Conservation (phyloP, 2,888 invertebrate genomes). For the Nymphalis c-album region DNA sequence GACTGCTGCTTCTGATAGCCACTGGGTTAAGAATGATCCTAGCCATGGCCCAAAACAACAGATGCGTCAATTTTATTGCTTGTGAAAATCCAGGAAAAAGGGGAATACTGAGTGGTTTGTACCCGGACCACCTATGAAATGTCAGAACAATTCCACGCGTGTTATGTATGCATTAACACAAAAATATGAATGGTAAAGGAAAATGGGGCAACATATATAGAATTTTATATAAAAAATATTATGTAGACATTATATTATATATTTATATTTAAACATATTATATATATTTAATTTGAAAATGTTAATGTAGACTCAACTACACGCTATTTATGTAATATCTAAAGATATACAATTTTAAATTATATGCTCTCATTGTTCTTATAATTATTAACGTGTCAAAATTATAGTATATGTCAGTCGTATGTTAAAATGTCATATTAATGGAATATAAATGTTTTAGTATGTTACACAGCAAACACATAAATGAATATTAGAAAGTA, state of each 20-base stretch:
- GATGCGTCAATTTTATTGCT: no score
- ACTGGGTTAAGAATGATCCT: no score
- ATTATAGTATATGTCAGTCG: not conserved
- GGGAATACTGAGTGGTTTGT: no score
- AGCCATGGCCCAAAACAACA: no score
- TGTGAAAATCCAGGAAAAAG: no score
- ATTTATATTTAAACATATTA: no score
- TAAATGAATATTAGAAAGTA: conserved; percentile 33
- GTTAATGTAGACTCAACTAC: not conserved
- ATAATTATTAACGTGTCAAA: not conserved
- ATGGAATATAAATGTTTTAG: conserved; percentile 30
- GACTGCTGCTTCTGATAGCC: no score
- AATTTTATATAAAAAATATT: not conserved
- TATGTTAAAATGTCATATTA: not conserved
- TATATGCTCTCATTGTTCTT: conserved; percentile 1
- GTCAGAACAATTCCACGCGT: no score
- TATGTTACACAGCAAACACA: conserved; percentile 35
- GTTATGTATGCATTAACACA: no score
- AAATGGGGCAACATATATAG: not conserved
- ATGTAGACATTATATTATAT: no score
- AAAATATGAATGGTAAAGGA: no score
- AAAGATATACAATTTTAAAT: not conserved
- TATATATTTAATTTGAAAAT: not conserved
- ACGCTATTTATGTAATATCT: not conserved
- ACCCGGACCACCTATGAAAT: no score